Evolutionary conservation across 1,140 invertebrate species (phyloP).

Genomic region (Triops longicaudatus): DNA sequence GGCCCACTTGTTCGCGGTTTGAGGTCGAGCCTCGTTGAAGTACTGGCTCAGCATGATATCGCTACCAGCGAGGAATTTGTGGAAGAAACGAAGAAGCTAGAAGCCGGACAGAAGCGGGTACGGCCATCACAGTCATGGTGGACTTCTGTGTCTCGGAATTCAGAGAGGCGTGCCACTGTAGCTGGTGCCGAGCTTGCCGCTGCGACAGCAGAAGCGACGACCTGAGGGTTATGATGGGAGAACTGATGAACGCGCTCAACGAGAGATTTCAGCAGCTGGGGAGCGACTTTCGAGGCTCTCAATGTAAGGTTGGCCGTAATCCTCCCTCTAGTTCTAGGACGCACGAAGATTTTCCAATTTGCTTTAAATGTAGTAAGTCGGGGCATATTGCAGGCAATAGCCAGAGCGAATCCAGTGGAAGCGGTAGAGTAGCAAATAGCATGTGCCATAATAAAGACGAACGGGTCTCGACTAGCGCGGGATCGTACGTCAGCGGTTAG

Average conservation of each 20-base stretch:
- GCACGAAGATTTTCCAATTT: background rate
- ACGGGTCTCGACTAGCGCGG: background rate
- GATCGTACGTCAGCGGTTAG: background rate
- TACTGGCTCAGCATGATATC: background rate
- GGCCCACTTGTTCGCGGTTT: background rate
- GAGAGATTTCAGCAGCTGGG: background rate
- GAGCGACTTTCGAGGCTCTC: background rate
- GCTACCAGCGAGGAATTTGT: background rate
- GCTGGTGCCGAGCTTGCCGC: background rate
- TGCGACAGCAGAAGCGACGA: background rate
- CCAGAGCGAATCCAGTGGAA: background rate
- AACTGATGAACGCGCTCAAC: background rate
- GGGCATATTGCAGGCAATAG: slow-evolving; percentile 8
- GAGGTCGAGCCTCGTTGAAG: background rate
- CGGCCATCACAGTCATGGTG: background rate
- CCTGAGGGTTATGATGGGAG: background rate
- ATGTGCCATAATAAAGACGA: background rate
- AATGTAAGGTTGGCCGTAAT: background rate
- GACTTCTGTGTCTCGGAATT: background rate
- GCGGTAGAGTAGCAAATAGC: background rate
- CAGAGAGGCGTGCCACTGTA: background rate
- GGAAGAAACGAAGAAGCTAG: background rate
- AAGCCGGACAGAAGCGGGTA: background rate
- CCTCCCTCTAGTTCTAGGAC: background rate
- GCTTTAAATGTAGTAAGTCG: background rate